Conservation (phyloP, 1,140 invertebrate genomes). For the Scaptomyza pallida region DNA sequence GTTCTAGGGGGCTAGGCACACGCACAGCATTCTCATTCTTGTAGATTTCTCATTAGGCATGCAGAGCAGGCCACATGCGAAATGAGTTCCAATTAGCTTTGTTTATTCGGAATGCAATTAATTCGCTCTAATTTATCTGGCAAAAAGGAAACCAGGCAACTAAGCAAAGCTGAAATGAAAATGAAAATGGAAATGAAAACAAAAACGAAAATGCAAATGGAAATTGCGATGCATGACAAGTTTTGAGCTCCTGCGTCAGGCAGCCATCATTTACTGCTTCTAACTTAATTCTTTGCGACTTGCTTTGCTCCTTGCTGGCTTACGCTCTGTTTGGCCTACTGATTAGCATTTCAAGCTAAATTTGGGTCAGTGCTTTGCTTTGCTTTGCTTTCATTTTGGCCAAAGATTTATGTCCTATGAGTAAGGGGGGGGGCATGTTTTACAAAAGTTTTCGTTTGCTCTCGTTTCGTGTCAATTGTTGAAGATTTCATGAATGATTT, state of each 20-base stretch:
- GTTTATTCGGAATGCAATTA: conserved; percentile 81
- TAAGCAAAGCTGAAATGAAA: conserved; percentile 18
- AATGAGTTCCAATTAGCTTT: conserved; percentile 81
- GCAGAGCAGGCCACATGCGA: conserved; percentile 73
- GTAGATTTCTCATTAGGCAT: conserved; percentile 68
- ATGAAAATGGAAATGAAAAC: conserved; percentile 52
- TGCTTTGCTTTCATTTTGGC: conserved; percentile 25
- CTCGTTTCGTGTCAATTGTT: conserved; percentile 67
- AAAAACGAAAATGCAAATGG: conserved; percentile 55
- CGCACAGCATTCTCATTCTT: not conserved
- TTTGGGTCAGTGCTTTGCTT: conserved; percentile 57
- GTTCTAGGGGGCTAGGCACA: not conserved
- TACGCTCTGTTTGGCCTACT: conserved; percentile 26
- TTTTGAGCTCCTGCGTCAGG: conserved; percentile 30
- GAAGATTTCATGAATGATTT: conserved; percentile 82
- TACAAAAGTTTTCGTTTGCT: too few relatives aligned
- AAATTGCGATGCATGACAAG: conserved; percentile 41
- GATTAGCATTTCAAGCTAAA: conserved; percentile 64
- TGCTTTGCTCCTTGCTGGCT: conserved; percentile 28
- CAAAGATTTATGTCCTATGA: conserved; percentile 63
- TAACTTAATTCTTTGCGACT: conserved; percentile 18
- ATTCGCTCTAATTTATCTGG: conserved; percentile 81
- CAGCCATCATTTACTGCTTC: conserved; percentile 10
- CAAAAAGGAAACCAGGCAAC: conserved; percentile 38
- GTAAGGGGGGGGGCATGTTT: too few relatives aligned